Conservation (phyloP, 2,113 vertebrate species). For the Chaetodon auriga region DNA sequence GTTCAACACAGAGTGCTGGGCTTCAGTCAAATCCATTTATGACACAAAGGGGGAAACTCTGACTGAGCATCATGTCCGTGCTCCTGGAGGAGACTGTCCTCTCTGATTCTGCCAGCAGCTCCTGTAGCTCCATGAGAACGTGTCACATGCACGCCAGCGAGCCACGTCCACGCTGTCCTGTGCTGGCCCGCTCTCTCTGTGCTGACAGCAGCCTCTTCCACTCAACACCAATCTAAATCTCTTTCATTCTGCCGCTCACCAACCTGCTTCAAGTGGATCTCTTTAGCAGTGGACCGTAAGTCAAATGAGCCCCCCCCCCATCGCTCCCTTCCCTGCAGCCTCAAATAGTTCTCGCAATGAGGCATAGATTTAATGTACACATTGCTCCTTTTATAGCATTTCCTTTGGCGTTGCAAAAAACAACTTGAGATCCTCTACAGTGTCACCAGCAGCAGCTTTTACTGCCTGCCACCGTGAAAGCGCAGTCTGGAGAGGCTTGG, state of each 20-base stretch:
- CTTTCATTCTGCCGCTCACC: slow-evolving; percentile 36
- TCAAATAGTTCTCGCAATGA: slow-evolving; percentile 39
- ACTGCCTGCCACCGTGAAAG: neutral
- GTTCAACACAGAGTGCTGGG: neutral
- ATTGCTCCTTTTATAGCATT: slow-evolving; percentile 30
- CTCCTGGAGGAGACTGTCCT: neutral
- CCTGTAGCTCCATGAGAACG: slow-evolving; percentile 24
- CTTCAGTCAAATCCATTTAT: slow-evolving; percentile 8
- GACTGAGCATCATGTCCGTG: neutral
- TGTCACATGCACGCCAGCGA: slow-evolving; percentile 12
- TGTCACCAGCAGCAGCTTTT: slow-evolving; percentile 26
- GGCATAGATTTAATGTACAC: slow-evolving; percentile 38
- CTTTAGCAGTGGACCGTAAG: slow-evolving; percentile 44
- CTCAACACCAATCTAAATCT: slow-evolving; percentile 57
- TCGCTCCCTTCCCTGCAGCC: slow-evolving; percentile 22
- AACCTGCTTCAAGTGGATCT: slow-evolving; percentile 54
- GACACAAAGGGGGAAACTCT: neutral
- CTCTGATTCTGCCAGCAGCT: slow-evolving; percentile 27
- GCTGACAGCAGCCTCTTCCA: slow-evolving; percentile 37
- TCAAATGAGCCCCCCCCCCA: slow-evolving; percentile 48
- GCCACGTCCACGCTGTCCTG: slow-evolving; percentile 40
- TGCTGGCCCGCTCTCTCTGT: slow-evolving; percentile 19
- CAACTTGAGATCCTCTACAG: neutral
- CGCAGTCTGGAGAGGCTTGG: slow-evolving; percentile 19
- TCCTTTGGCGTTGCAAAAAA: slow-evolving; percentile 7